Percentiles rank a stretch among this genome's conserved stretches.
These are phyloP conservation scores for Mechanitis mazaeus DNA, from an alignment of 2,888 invertebrate genomes.

Conservation along the genomic window DNA sequence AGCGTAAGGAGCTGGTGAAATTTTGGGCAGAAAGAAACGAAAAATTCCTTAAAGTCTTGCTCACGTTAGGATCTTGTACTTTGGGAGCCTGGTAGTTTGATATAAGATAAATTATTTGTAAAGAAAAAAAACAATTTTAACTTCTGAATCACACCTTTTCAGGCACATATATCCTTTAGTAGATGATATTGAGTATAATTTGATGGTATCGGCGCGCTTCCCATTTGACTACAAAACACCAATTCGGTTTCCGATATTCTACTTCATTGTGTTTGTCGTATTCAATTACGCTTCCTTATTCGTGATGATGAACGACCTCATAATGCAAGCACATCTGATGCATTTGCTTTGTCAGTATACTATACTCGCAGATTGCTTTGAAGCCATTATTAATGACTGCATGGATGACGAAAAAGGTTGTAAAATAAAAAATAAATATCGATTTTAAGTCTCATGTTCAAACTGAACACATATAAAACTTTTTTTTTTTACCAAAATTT, in stretches of 20 bases:
- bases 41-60: conserved; percentile 47
- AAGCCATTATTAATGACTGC: conserved; percentile 48
- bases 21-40: conserved; percentile 49
- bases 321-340: conserved; percentile 54
- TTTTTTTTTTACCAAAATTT: neutral
- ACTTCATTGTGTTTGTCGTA: conserved; percentile 39
- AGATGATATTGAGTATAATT: conserved; percentile 57
- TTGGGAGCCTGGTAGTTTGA: conserved; percentile 47
- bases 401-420: conserved; percentile 39
- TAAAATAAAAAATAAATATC: neutral
- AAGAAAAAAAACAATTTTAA: neutral
- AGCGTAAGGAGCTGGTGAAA: conserved; percentile 40
- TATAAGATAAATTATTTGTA: neutral
- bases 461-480: neutral
- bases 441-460: neutral
- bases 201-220: conserved; percentile 45
- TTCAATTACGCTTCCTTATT: conserved; percentile 50
- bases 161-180: conserved; percentile 55
- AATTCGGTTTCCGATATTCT: conserved; percentile 39
- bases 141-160: conserved; percentile 25
- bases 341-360: conserved; percentile 55
- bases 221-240: conserved; percentile 47
- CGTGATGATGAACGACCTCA: conserved; percentile 55
- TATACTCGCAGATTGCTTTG: conserved; percentile 52
- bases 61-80: conserved; percentile 49